Evolutionary conservation across 2,113 vertebrate species (phyloP), one percentile per base, ranked within the genome.

Genomic region (Sturnus vulgaris): DNA sequence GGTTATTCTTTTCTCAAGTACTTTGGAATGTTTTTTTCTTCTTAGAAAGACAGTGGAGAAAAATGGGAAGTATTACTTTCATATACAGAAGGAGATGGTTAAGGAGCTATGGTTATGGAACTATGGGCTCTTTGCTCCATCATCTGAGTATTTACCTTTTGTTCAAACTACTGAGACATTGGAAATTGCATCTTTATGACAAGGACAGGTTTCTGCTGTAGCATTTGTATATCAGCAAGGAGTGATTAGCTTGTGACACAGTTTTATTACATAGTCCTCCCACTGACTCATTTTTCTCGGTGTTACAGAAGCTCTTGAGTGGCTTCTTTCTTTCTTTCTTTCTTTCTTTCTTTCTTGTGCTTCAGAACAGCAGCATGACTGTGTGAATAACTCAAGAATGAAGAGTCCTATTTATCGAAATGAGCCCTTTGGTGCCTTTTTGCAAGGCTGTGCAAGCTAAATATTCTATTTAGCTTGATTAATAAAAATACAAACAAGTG

Each of bases 11-110:
- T 79, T 15, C 37, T 33, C 70, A 76, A 14, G 39, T 28, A 85
- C 28, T 89, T 65, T 64, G 16, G 81, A 86, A 53, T n/a, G 28
- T 39, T 68, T 50, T 44, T 68, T 35, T 10, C 24, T 33, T 63
- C 20, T 63, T 35, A 21, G 39, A 33, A 87, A 90, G 42, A 57
- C 6, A 56, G 31, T 4, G 19, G 14, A 76, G 44, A 50, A 83
- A 93, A 71, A 42, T 0, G 4, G 28, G 56, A 86, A 78, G 39
- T 0, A 1, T 31, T 50, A 31, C 5, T 47, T 3, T 2, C 0
- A 1, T 2, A 12, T 22, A n/a, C 9, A 60, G 21, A 39, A 69
- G 39, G n/a, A 88, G 39, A 50, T 11, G 15, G 14, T 61, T 72
- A 73, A 3, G 7, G 52, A 80, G 40, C 1, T 52, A 17, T 52